These are phyloP conservation scores for Lepidocyrtoides sp. DNA, from an alignment of 2,888 invertebrate genomes.

Conservation along the genomic window DNA sequence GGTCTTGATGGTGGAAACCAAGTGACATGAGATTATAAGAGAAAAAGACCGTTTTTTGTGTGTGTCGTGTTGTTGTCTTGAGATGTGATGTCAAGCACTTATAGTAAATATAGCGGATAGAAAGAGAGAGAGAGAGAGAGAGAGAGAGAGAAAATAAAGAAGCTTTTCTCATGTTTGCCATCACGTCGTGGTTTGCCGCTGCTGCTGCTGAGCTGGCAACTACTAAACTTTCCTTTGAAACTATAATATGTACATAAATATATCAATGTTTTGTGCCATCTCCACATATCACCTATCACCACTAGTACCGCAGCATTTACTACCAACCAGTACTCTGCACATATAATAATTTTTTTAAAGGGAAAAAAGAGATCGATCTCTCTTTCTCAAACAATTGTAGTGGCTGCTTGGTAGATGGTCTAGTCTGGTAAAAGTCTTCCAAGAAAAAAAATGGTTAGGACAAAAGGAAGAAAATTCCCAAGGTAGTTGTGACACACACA, in stretches of 20 bases:
- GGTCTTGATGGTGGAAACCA: slow-evolving; percentile 66
- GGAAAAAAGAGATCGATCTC: slow-evolving; percentile 58
- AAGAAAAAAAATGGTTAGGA: slow-evolving; percentile 55
- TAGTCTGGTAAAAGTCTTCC: too few species aligned
- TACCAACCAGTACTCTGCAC: neutral
- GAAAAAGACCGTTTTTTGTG: slow-evolving; percentile 42
- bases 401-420: neutral
- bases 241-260: neutral
- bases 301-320: neutral
- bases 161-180: slow-evolving; percentile 73
- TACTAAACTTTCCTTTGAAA: slow-evolving; percentile 5
- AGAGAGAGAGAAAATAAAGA: slow-evolving; percentile 30
- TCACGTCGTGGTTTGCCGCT: slow-evolving; percentile 78
- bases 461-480: slow-evolving; percentile 76
- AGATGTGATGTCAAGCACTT: slow-evolving; percentile 76
- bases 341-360: neutral
- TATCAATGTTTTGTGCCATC: neutral
- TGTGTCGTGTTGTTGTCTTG: slow-evolving; percentile 69
- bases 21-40: slow-evolving; percentile 74
- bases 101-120: slow-evolving; percentile 45
- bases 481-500: slow-evolving; percentile 75
- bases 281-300: slow-evolving; percentile 39
- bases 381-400: slow-evolving; percentile 9
- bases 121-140: neutral
- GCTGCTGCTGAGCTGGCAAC: slow-evolving; percentile 77